Percentiles rank a stretch among this genome's conserved stretches.
Evolutionary conservation across 2,113 vertebrate species (phyloP).

Genomic region (Tauraco erythrolophus): DNA sequence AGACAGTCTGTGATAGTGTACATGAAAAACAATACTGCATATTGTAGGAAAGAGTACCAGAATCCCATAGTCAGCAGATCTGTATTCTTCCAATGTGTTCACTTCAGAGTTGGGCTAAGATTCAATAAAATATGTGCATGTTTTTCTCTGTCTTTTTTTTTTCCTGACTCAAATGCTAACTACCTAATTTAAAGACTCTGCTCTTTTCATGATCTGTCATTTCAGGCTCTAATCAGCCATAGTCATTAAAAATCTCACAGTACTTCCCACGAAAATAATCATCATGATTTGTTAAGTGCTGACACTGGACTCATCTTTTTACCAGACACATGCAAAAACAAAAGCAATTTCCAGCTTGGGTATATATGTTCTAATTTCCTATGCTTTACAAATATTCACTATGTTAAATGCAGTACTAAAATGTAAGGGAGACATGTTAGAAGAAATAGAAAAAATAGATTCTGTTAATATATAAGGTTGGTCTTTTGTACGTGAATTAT

Average conservation of each 20-base stretch:
- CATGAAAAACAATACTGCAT: background rate
- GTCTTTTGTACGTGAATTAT: background rate
- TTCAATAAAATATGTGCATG: background rate
- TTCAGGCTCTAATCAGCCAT: conserved; percentile 8
- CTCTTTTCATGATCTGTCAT: conserved; percentile 31
- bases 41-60: background rate
- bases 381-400: background rate
- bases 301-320: background rate
- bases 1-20: background rate
- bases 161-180: background rate
- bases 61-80: background rate
- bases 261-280: background rate
- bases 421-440: background rate
- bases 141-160: background rate
- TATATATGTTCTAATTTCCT: background rate
- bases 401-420: background rate
- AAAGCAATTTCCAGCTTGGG: background rate
- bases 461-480: background rate
- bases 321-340: conserved; percentile 13
- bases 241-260: conserved; percentile 24
- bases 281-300: conserved; percentile 38
- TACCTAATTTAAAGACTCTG: background rate
- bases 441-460: background rate
- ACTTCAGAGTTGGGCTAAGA: background rate
- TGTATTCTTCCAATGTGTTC: background rate